Percentiles rank a stretch among this genome's conserved stretches.
Conservation (phyloP, 1,140 invertebrate species). For the Conopomorpha cramerella region DNA sequence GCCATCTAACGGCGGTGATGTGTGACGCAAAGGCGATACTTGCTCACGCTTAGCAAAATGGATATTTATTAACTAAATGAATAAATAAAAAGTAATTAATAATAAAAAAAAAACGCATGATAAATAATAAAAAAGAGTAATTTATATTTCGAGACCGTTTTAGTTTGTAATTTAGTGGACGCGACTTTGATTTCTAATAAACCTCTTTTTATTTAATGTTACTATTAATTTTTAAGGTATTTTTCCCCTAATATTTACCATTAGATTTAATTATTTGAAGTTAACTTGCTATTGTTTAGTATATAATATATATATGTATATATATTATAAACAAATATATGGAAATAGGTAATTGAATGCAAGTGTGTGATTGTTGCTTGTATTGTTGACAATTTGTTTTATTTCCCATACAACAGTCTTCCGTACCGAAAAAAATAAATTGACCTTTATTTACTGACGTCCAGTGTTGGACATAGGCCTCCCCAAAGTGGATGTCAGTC, state of each 20-base stretch:
- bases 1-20: not conserved
- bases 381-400: too few species aligned
- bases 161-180: not conserved
- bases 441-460: too few species aligned
- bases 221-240: constrained; percentile 52
- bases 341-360: too few species aligned
- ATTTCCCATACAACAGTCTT: too few species aligned
- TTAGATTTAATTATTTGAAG: constrained; percentile 44
- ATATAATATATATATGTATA: too few species aligned
- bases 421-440: too few species aligned
- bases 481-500: too few species aligned
- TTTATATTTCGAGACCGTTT: not conserved
- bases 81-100: not conserved
- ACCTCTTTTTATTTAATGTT: constrained; percentile 46
- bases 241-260: constrained; percentile 37
- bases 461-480: too few species aligned
- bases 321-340: too few species aligned
- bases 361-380: too few species aligned
- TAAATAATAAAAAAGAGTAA: not conserved
- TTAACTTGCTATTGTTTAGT: too few species aligned
- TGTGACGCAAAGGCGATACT: not conserved
- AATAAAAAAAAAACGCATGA: not conserved
- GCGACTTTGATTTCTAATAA: too few species aligned
- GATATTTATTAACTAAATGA: not conserved
- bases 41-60: not conserved